These are phyloP conservation scores for Ormyrus thymus DNA, from an alignment of 2,888 invertebrate genomes.

Conservation along the genomic window DNA sequence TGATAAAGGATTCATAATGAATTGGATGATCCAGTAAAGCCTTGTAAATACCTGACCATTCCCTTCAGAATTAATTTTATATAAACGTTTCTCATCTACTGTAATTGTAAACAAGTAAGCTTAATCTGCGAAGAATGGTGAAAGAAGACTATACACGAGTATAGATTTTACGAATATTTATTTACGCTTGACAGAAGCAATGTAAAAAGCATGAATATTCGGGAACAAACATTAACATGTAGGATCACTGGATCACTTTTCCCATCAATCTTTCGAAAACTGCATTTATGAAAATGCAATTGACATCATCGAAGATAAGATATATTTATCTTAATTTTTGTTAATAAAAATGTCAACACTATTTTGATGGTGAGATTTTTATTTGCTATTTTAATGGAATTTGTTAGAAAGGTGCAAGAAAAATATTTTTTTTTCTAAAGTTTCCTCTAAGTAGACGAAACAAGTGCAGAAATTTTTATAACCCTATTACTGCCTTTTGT, in stretches of 20 bases:
- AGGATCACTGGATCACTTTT: conserved; percentile 30
- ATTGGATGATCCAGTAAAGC: conserved; percentile 30
- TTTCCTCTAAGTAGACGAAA: background rate
- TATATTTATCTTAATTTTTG: conserved; percentile 28
- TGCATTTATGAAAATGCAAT: conserved; percentile 19
- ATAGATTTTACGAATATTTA: conserved; percentile 41
- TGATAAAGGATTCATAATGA: conserved; percentile 11
- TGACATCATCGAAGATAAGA: conserved; percentile 27
- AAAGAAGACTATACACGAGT: conserved; percentile 14
- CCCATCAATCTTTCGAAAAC: conserved; percentile 27
- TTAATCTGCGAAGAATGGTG: conserved; percentile 39
- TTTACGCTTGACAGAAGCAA: conserved; percentile 20
- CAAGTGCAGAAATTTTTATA: background rate
- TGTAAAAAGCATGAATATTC: conserved; percentile 47
- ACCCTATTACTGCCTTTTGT: background rate
- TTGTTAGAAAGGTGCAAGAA: background rate
- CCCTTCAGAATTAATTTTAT: conserved; percentile 47
- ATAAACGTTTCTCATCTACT: conserved; percentile 44
- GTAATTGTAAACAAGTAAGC: conserved; percentile 46
- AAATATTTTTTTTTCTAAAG: conserved; percentile 9
- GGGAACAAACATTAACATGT: conserved; percentile 42
- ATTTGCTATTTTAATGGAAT: conserved; percentile 23
- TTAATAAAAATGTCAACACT: conserved; percentile 3
- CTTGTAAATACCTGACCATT: conserved; percentile 53
- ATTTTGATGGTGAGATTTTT: conserved; percentile 10